Base-by-base conservation (phyloP, 2,888 invertebrate genomes). In the Parnassius mnemosyne region DNA sequence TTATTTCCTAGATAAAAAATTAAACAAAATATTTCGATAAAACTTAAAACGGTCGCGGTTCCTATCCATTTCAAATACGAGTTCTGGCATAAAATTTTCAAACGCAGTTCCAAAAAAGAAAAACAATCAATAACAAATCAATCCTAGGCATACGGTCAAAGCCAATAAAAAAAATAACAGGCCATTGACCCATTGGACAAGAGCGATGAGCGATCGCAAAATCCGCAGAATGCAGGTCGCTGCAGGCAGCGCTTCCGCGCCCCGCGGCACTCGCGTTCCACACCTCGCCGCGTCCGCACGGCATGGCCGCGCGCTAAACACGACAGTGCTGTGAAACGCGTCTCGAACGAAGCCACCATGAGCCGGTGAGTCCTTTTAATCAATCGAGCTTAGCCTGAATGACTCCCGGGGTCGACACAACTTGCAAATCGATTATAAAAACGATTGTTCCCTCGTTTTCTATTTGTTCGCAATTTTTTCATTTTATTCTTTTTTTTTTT, bases 271-370 rank as follows among this genome's bases (percentile, higher is more conserved):
- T 89, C 88, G 88, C 84, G 87, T 75, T 73, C 74, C 71, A 77
- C 75, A 78, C 79, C 76, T 77, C 85, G 83, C 78, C 77, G 74
- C 78, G 84, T 66, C 68, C 81, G 83, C 80, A 84, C 85, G 86
- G 73, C 68, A 85, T 86, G 89, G 72, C 57, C 68, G 68, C 68
- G 71, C 71, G 70, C 66, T 72, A 64, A 68, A 60, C 67, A 73
- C 77, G 66, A 76, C 66, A 76, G 67, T 68, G 68, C 68, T 68
- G 64, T 69, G 68, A 77, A 72, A 73, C 73, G 70, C 71, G 73
- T 69, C 69, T 72, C 67, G 73, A 72, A 66, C 69, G 66, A 25
- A 54, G 67, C 60, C 71, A 62, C 59, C 65, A 69, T 69, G 72
- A 66, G 66, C 61, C 70, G 71, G 73, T 73, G 57, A 73, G 73